phyloP scores from a whole-genome alignment of 2,113 vertebrate species.

The Sebastes fasciatus region DNA sequence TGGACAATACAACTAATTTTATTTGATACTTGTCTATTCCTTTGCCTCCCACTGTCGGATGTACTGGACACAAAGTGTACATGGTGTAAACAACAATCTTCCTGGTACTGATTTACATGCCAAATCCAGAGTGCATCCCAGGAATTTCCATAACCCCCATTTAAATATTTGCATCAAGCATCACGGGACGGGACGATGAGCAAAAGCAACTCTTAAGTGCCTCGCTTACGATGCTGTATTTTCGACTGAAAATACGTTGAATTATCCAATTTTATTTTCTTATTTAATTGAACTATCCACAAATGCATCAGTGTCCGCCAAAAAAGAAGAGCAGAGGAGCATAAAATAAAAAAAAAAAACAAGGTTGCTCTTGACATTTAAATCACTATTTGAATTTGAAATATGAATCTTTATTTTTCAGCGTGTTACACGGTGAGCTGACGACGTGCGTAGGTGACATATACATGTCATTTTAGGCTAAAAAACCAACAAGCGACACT shows the following conservation, averaged over 20 bases:
- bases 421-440: neutral
- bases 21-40: conserved; percentile 13
- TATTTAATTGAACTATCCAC: neutral
- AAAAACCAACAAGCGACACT: conserved; percentile 29
- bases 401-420: conserved; percentile 5
- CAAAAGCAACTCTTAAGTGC: conserved; percentile 6
- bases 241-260: neutral
- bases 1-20: conserved; percentile 5
- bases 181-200: conserved; percentile 62
- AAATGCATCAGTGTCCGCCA: neutral
- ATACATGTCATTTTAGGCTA: conserved; percentile 20
- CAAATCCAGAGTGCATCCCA: conserved; percentile 82
- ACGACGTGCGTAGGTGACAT: conserved; percentile 1
- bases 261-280: neutral
- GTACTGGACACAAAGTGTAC: conserved; percentile 45
- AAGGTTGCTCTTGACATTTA: conserved; percentile 24
- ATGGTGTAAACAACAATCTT: conserved; percentile 67
- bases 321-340: neutral
- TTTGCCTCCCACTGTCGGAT: conserved; percentile 40
- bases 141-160: conserved; percentile 86
- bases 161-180: conserved; percentile 86
- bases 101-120: conserved; percentile 84
- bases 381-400: conserved; percentile 17
- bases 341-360: neutral
- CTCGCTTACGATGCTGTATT: conserved; percentile 3